A percentile compares a stretch with the other conserved stretches of the same genome.
These are phyloP conservation scores for Gobiocypris rarus DNA, from an alignment of 2,113 vertebrate species.

Conservation along the genomic window DNA sequence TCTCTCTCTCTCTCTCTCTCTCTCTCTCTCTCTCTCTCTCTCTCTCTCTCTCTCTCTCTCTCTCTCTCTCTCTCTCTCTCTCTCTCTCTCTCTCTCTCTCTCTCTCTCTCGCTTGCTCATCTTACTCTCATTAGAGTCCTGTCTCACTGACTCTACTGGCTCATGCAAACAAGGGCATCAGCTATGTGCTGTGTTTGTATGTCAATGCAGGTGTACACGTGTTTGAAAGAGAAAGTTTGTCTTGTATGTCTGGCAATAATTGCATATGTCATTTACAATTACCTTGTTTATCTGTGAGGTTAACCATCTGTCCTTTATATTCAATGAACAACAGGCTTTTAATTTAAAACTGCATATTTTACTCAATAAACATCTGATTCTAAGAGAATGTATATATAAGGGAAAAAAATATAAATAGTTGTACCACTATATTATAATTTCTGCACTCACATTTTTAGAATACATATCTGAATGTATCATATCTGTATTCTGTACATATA, in stretches of 20 bases:
- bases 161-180: constrained; percentile 21
- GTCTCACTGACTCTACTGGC: constrained; percentile 26
- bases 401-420: too few relatives aligned
- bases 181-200: constrained; percentile 36
- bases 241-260: constrained; percentile 3
- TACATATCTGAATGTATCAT: not conserved
- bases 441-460: not conserved
- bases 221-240: constrained; percentile 35
- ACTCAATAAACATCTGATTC: not conserved
- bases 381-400: not conserved
- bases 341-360: constrained; percentile 9
- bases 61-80: constrained; percentile 51
- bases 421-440: not conserved
- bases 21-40: too few relatives aligned
- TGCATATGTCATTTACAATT: constrained; percentile 32
- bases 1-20: constrained; percentile 43
- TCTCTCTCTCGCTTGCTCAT: constrained; percentile 57
- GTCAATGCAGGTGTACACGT: constrained; percentile 22
- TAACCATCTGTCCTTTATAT: constrained; percentile 24
- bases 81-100: too few relatives aligned
- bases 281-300: constrained; percentile 27
- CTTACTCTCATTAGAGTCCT: constrained; percentile 53
- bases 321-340: constrained; percentile 15
- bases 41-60: constrained; percentile 2
- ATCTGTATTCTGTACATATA: not conserved